Evolutionary conservation across 2,797 vertebrate genomes (phyloP).

Genomic region (Ctenochaetus hawaiiensis): DNA sequence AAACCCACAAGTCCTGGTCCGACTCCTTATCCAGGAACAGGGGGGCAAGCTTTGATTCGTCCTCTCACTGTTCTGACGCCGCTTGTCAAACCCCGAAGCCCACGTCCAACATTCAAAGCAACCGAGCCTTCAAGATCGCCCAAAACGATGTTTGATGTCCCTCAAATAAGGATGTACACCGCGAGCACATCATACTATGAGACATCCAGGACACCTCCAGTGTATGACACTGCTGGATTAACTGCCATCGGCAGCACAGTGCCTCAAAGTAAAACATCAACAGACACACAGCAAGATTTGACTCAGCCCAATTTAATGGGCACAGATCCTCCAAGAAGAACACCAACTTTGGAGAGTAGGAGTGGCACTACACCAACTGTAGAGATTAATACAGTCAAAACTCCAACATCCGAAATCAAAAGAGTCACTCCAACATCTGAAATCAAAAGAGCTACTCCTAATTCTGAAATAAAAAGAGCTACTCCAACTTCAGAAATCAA

Average conservation of each 20-base stretch:
- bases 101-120: slow-evolving; percentile 82
- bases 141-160: slow-evolving; percentile 87
- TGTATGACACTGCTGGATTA: slow-evolving; percentile 77
- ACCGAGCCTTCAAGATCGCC: slow-evolving; percentile 78
- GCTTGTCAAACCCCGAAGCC: slow-evolving; percentile 71
- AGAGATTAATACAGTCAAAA: background rate
- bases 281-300: slow-evolving; percentile 55
- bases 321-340: slow-evolving; percentile 48
- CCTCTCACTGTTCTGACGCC: slow-evolving; percentile 75
- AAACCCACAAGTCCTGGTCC: slow-evolving; percentile 57
- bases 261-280: slow-evolving; percentile 67
- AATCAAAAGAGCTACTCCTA: slow-evolving; percentile 52
- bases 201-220: slow-evolving; percentile 75
- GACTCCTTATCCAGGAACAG: slow-evolving; percentile 40
- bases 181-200: slow-evolving; percentile 83
- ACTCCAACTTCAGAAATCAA: slow-evolving; percentile 57
- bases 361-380: slow-evolving; percentile 36
- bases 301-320: slow-evolving; percentile 45
- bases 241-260: slow-evolving; percentile 73
- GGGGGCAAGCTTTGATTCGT: slow-evolving; percentile 43
- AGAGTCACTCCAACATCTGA: slow-evolving; percentile 58
- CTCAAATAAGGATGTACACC: slow-evolving; percentile 86
- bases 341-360: slow-evolving; percentile 58
- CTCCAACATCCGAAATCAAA: slow-evolving; percentile 55
- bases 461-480: slow-evolving; percentile 54